Base-by-base conservation (phyloP, 2,113 vertebrate genomes). In the Mastomys natalensis region DNA sequence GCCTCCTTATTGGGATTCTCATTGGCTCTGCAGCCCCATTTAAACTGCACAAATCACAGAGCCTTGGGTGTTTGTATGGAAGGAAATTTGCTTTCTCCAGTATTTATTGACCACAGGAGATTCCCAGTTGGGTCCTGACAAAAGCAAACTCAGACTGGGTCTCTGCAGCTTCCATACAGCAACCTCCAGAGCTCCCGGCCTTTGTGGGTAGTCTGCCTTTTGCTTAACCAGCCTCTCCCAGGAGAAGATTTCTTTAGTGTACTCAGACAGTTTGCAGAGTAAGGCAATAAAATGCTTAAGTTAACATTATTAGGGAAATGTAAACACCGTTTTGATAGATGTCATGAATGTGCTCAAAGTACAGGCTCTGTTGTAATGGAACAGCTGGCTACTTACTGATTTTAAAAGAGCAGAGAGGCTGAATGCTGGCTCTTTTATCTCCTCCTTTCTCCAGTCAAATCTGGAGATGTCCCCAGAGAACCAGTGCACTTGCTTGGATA, bases 301-400 rank as follows among this genome's bases (percentile, higher is more conserved):
- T 97, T 97, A 97, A 98, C 96, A 97, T 96, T 96, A 97, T 98
- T 94, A 97, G 96, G 95, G 91, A 95, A 96, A 97, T 95, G 95
- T 96, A 97, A 98, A 97, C 91, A 96, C 43, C n/a, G 55, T 89
- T 97, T 97, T 97, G 96, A 97, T 96, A 93, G 95, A 94, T 95
- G 93, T 95, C 40, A 1, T 76, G 68, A 94, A 58, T 94, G 3
- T 4, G 26, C 89, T 96, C 86, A 53, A 55, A 96, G 87, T 87
- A 95, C 51, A 89, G 81, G 82, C 78, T 91, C n/a, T 0, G 37
- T 94, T 87, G 76, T 73, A 93, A 26, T 1, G 45, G 51, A 97
- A 95, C 95, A 97, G 91, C 96, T 97, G 96, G 95, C 89, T 91
- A 88, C 91, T 97, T 70, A 45, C 64, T 93, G 93, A 96, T 90